phyloP scores from a whole-genome alignment of 2,113 vertebrate genomes.

The Odontesthes bonariensis region DNA sequence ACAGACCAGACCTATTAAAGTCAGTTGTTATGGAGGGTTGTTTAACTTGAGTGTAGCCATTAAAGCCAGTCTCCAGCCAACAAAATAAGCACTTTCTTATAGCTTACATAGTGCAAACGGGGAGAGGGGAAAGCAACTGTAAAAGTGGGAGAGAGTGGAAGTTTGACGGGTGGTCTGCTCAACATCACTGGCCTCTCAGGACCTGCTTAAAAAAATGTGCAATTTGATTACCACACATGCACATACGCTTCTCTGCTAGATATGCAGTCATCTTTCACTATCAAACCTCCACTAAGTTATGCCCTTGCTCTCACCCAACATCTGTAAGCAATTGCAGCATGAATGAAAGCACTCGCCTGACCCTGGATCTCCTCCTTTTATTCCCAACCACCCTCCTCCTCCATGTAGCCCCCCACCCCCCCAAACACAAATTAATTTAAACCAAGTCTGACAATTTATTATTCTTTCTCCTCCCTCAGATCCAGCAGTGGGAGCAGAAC shows the following conservation, averaged over 20 bases:
- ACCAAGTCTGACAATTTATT: background rate
- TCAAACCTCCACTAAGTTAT: slow-evolving; percentile 40
- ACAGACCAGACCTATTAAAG: slow-evolving; percentile 72
- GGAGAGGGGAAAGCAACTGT: slow-evolving; percentile 25
- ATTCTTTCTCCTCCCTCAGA: slow-evolving; percentile 78
- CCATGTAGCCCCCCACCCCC: background rate
- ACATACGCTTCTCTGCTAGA: slow-evolving; percentile 14
- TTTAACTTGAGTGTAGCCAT: slow-evolving; percentile 72
- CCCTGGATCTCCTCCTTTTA: slow-evolving; percentile 46
- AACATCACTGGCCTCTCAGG: slow-evolving; percentile 52
- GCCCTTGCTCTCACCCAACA: slow-evolving; percentile 54
- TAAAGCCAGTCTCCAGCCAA: slow-evolving; percentile 72
- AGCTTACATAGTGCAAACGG: slow-evolving; percentile 57
- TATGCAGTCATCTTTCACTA: slow-evolving; percentile 39
- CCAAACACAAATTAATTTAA: background rate
- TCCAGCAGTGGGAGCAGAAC: slow-evolving; percentile 99
- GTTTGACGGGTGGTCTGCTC: slow-evolving; percentile 63
- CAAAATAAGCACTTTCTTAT: slow-evolving; percentile 67
- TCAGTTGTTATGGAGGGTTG: slow-evolving; percentile 68
- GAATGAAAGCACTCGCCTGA: slow-evolving; percentile 59
- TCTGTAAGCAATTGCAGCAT: slow-evolving; percentile 75
- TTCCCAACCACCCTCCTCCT: background rate
- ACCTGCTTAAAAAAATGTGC: slow-evolving; percentile 50
- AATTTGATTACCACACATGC: slow-evolving; percentile 44
- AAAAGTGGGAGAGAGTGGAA: slow-evolving; percentile 32